Conservation (phyloP, 2,888 invertebrate genomes). For the Steinernema scapterisci region DNA sequence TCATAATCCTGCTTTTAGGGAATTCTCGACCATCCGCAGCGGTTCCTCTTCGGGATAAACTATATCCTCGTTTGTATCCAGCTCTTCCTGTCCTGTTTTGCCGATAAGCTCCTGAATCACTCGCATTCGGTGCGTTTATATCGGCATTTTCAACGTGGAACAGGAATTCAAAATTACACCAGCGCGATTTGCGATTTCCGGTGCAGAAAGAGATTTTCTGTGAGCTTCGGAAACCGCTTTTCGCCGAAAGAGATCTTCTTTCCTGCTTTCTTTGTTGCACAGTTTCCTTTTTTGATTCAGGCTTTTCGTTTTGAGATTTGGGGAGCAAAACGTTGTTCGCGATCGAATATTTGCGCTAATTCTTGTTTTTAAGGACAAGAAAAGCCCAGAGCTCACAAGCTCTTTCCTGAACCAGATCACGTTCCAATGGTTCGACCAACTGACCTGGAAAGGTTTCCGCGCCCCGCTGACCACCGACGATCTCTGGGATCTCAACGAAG, state of each 20-base stretch:
- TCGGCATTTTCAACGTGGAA: too few relatives aligned
- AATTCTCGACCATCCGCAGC: not conserved
- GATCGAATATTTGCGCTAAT: too few relatives aligned
- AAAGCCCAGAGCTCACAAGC: conserved; percentile 78
- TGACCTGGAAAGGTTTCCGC: conserved; percentile 67
- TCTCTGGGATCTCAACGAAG: conserved; percentile 82
- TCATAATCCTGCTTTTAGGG: not conserved
- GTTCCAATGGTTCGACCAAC: conserved; percentile 84
- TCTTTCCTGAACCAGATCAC: conserved; percentile 86
- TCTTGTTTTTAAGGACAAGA: conserved; percentile 46
- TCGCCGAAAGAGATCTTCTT: not conserved
- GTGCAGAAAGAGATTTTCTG: too few relatives aligned
- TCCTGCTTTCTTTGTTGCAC: not conserved
- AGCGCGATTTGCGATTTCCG: too few relatives aligned
- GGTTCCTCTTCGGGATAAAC: conserved; percentile 31
- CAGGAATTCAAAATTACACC: too few relatives aligned
- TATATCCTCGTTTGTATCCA: conserved; percentile 49
- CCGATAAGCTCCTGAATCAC: conserved; percentile 48
- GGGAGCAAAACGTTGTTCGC: too few relatives aligned
- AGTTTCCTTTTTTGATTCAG: not conserved
- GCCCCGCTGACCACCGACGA: conserved; percentile 81
- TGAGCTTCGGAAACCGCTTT: too few relatives aligned
- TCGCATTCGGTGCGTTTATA: not conserved
- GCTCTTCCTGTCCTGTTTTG: conserved; percentile 60
- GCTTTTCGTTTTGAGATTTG: not conserved